Evolutionary conservation across 2,888 invertebrate species (phyloP).

Genomic region (Diadromus collaris): DNA sequence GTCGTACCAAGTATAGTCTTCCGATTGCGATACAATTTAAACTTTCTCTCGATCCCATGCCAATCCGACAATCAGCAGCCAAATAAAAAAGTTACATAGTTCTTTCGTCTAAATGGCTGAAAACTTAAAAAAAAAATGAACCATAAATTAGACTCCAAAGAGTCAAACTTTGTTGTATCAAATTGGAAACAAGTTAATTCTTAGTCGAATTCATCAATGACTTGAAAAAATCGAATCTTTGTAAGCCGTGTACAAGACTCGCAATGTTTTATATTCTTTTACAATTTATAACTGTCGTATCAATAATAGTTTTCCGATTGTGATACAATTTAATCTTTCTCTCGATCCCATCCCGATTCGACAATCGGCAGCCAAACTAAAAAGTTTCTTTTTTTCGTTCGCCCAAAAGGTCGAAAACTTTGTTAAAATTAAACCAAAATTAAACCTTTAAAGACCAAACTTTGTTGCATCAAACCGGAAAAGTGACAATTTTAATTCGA

Average conservation of each 20-base stretch:
- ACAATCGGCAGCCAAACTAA: conserved; percentile 57
- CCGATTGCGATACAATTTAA: background rate
- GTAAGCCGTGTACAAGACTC: background rate
- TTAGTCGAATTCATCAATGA: no score
- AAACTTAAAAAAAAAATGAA: background rate
- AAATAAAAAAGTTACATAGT: no score
- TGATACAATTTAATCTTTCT: conserved; percentile 8
- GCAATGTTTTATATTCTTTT: background rate
- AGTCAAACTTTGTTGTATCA: background rate
- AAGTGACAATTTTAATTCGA: no score
- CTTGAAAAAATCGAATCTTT: no score
- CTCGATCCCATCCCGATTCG: no score
- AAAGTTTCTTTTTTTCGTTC: no score
- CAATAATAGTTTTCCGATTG: background rate
- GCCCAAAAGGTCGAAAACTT: background rate
- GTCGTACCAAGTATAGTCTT: background rate
- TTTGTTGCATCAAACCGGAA: background rate
- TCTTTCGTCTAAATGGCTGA: no score
- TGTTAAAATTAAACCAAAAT: background rate
- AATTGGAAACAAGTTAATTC: no score
- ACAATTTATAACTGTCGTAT: background rate
- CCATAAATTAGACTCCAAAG: background rate
- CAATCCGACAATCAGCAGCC: conserved; percentile 65
- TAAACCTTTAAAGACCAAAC: background rate
- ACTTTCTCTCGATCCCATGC: conserved; percentile 64